These are phyloP conservation scores for Listrodromus nycthemerus DNA, from an alignment of 2,888 invertebrate species.

Conservation along the genomic window DNA sequence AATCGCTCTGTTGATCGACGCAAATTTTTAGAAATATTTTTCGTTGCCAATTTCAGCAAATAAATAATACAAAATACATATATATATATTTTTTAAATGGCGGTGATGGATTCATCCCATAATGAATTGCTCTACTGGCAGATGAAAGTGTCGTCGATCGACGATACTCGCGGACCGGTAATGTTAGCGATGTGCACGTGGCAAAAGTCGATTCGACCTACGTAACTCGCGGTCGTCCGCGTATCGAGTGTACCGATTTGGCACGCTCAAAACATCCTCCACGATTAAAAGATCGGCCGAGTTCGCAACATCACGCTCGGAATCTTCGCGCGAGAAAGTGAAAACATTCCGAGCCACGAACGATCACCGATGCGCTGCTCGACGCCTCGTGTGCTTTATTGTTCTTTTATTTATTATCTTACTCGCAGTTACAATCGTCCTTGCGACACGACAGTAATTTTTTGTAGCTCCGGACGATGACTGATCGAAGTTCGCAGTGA, in stretches of 20 bases:
- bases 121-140: not conserved
- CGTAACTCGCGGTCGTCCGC: not conserved
- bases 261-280: conserved; percentile 9
- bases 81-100: not conserved
- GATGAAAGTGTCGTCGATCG: conserved; percentile 58
- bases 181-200: conserved; percentile 11
- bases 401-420: conserved; percentile 3
- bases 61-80: conserved; percentile 7
- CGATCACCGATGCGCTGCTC: conserved; percentile 6
- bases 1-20: no score
- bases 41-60: not conserved
- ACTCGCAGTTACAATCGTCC: not conserved
- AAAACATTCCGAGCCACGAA: not conserved
- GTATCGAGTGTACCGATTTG: not conserved
- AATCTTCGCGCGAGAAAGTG: conserved; percentile 27
- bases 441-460: conserved; percentile 1
- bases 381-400: not conserved
- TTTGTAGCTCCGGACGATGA: not conserved
- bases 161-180: conserved; percentile 1
- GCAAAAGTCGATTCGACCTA: conserved; percentile 14
- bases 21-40: not conserved
- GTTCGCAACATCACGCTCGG: conserved; percentile 9
- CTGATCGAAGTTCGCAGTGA: not conserved
- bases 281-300: conserved; percentile 21
- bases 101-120: not conserved